These are phyloP conservation scores for Falcaria lacertinaria DNA, from an alignment of 2,888 invertebrate species.

Conservation along the genomic window DNA sequence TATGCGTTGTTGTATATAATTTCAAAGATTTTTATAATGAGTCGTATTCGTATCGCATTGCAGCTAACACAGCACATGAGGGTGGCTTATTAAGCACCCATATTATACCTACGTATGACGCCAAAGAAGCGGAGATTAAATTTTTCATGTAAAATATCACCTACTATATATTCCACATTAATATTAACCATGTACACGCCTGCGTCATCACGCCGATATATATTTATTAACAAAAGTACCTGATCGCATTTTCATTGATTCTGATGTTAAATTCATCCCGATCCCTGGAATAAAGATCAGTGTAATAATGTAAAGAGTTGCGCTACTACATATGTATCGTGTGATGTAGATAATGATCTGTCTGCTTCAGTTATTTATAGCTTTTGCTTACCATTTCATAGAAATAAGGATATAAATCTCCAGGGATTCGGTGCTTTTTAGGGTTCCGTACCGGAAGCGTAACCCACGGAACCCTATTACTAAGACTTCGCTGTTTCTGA, in stretches of 20 bases:
- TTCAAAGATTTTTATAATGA: no score
- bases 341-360: no score
- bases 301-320: slow-evolving; percentile 14
- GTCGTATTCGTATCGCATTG: no score
- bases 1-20: no score
- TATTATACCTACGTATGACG: slow-evolving; percentile 14
- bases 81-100: background rate
- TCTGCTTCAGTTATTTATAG: no score
- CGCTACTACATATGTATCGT: no score
- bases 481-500: no score
- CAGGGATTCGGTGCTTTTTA: no score
- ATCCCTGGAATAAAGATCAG: slow-evolving; percentile 24
- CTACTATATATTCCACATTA: slow-evolving; percentile 72
- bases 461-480: no score
- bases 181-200: slow-evolving; percentile 60
- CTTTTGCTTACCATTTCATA: no score
- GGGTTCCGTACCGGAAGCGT: no score
- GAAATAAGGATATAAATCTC: no score
- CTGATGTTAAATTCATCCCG: slow-evolving; percentile 44
- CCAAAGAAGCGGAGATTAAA: slow-evolving; percentile 28
- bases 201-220: slow-evolving; percentile 58
- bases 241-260: slow-evolving; percentile 41
- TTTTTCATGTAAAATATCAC: slow-evolving; percentile 29
- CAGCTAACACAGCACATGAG: background rate
- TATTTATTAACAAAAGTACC: slow-evolving; percentile 52